Base-by-base conservation (phyloP, 2,113 vertebrate genomes). In the Phylloscopus trochilus region DNA sequence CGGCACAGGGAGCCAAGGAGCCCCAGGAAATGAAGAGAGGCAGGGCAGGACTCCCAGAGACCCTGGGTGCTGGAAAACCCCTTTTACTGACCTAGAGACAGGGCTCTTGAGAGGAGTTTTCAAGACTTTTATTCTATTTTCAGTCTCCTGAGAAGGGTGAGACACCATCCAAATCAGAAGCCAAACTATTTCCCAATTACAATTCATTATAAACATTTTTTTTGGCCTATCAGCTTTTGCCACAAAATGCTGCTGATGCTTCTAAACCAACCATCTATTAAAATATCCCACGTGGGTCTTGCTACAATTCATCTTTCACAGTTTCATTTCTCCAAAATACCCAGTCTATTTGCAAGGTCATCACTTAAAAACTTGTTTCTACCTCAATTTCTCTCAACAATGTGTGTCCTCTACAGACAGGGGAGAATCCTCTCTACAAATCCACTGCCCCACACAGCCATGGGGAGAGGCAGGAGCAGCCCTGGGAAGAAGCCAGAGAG, bases 1-100 rank as follows among this genome's bases (percentile, higher is more conserved):
- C 5, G 0, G 76, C 66, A 10, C 6, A 2, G 8, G 33, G n/a
- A n/a, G n/a, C n/a, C n/a, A n/a, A n/a, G n/a, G n/a, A n/a, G 20
- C 9, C 21, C n/a, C 75, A 49, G 39, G 30, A 31, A 49, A 64
- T 0, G 13, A 30, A 2, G 37, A 39, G 37, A 39, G 37, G 37
- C 37, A 39, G 37, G 37, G 10, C 37, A 39, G 37, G 37, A 39
- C 37, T 39, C 37, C 37, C 37, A 39, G 37, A 39, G 79, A 44
- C 7, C 30, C 35, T 14, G 59, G 16, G 24, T 37, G 35, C 58
- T 10, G 11, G 16, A 39, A 37, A 37, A 60, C 4, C 2, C 35
- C 10, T 27, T 24, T 27, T 37, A 26, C 10, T 60, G 58, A 60
- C 58, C 23, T 9, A 26, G 9, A 27, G 10, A 60, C 23, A 11